A percentile compares a stretch with the other conserved stretches of the same genome.
These are phyloP conservation scores for Crocodylus rhombifer DNA, from an alignment of 2,797 vertebrate genomes.

Conservation along the genomic window DNA sequence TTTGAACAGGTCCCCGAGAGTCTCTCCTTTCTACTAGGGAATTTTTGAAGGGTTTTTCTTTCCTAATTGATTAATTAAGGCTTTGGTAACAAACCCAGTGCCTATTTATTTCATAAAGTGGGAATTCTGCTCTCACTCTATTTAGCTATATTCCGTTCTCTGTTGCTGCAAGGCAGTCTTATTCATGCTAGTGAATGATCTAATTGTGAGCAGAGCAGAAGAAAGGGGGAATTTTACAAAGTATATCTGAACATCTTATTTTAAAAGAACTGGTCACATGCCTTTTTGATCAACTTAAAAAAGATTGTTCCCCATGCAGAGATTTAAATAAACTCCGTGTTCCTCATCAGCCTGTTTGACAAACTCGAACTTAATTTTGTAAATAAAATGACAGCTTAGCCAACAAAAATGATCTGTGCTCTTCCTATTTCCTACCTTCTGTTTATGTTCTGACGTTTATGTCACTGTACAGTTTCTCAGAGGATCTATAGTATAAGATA, in stretches of 20 bases:
- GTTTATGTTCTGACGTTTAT: constrained; percentile 37
- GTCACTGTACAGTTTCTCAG: constrained; percentile 13
- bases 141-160: constrained; percentile 55
- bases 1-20: background rate
- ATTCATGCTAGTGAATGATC: constrained; percentile 48
- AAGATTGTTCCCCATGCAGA: background rate
- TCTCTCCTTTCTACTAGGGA: background rate
- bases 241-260: background rate
- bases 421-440: constrained; percentile 6
- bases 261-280: constrained; percentile 27
- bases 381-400: constrained; percentile 6
- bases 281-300: constrained; percentile 40
- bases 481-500: constrained; percentile 52
- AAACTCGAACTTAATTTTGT: background rate
- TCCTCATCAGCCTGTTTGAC: background rate
- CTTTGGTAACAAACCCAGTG: constrained; percentile 37
- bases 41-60: background rate
- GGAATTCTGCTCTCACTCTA: constrained; percentile 1
- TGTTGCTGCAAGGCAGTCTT: constrained; percentile 48
- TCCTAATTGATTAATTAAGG: constrained; percentile 6
- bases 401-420: background rate
- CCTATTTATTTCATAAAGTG: constrained; percentile 1
- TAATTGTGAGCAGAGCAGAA: constrained; percentile 60
- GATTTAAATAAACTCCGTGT: constrained; percentile 32
- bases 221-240: constrained; percentile 43